Evolutionary conservation across 2,797 vertebrate genomes (phyloP).

Genomic region (Ciconia nigra): DNA sequence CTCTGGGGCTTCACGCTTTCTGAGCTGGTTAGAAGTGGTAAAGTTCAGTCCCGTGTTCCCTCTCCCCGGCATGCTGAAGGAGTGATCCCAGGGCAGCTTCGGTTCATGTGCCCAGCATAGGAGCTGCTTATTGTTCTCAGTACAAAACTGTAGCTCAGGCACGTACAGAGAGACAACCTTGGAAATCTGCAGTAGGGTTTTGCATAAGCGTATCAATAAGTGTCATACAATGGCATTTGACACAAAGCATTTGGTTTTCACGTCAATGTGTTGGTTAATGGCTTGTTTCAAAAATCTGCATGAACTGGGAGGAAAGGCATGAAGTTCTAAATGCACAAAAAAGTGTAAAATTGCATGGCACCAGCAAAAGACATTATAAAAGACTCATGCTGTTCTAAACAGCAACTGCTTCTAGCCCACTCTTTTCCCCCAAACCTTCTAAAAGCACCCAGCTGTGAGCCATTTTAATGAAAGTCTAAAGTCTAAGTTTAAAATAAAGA

Average conservation of each 20-base stretch:
- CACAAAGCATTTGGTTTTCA: not conserved
- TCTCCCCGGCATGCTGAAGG: not conserved
- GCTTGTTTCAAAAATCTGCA: not conserved
- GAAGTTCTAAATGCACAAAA: not conserved
- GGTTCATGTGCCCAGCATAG: not conserved
- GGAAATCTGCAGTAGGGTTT: not conserved
- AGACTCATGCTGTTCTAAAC: slow-evolving; percentile 3
- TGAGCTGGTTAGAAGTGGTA: not conserved
- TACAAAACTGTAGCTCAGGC: not conserved
- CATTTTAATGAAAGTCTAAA: not conserved
- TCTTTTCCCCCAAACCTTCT: not conserved
- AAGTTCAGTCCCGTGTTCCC: not conserved
- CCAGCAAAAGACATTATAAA: not conserved
- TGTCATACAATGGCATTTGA: fast-evolving
- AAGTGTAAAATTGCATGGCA: slow-evolving; percentile 6
- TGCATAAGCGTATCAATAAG: fast-evolving
- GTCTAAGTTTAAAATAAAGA: slow-evolving; percentile 15
- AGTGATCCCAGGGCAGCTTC: not conserved
- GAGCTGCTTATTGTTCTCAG: not conserved
- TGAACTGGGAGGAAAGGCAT: not conserved
- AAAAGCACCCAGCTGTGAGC: not conserved
- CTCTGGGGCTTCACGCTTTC: not conserved
- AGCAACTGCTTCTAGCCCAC: not conserved
- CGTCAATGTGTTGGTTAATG: not conserved
- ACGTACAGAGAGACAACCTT: not conserved